Evolutionary conservation across 2,888 invertebrate genomes (phyloP).

Genomic region (Lasiommata megera): DNA sequence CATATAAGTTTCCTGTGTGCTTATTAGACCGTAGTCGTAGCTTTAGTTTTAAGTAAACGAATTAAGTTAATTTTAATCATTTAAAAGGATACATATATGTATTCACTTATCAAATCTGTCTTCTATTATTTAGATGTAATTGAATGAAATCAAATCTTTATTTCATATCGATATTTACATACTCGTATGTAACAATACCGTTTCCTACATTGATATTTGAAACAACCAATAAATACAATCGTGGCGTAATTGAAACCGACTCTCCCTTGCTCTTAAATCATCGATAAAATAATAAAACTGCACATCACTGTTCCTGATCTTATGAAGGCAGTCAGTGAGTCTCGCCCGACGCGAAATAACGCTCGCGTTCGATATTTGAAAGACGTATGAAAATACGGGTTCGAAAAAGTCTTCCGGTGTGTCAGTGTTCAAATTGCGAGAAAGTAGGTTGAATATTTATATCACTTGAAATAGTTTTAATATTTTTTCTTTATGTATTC

Average conservation of each 20-base stretch:
- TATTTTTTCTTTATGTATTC: neutral
- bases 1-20: too few species aligned
- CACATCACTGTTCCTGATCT: conserved; percentile 52
- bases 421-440: conserved; percentile 30
- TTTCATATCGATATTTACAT: too few species aligned
- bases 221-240: too few species aligned
- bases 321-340: conserved; percentile 60
- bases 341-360: conserved; percentile 54
- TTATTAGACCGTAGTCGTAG: too few species aligned
- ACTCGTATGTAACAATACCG: too few species aligned
- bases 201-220: too few species aligned
- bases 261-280: conserved; percentile 25
- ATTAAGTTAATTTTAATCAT: too few species aligned
- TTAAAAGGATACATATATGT: too few species aligned
- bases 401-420: conserved; percentile 27
- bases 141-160: too few species aligned
- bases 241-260: neutral
- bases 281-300: conserved; percentile 44
- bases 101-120: too few species aligned
- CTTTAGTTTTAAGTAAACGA: too few species aligned
- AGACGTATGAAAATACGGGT: conserved; percentile 37
- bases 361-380: conserved; percentile 48
- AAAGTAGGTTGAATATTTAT: conserved; percentile 30
- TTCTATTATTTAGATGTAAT: too few species aligned
- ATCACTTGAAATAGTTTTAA: neutral